Evolutionary conservation across 2,113 vertebrate species (phyloP), one percentile per base, ranked within the genome.

Genomic region (Peromyscus leucopus): DNA sequence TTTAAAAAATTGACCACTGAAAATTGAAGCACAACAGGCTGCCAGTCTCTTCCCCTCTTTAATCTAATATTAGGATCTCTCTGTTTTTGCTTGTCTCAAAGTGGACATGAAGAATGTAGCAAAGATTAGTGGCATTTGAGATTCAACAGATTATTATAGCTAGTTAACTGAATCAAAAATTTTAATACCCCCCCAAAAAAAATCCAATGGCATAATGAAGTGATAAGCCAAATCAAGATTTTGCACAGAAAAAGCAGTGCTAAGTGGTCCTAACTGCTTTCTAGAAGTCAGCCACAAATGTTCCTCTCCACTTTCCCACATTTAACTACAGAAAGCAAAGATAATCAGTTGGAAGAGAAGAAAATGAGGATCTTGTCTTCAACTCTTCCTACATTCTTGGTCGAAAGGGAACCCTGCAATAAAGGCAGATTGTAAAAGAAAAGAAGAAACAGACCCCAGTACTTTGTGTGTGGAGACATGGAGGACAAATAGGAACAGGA

Each of bases 11-110:
- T 96, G 80, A 82, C 39, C 51, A 85, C 82, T 96, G 67, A 92
- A 89, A 95, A 92, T 26, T 93, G 80, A 95, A 92, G 90, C 59
- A 31, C 33, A 31, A 39, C 33, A 93, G 42, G 65, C n/a, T 89
- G 55, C 24, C 24, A 78, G 4, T 28, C 36, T n/a, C 10, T 28
- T 31, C 13, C n/a, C 39, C 33, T 33, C 26, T 42, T 87, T 69
- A 74, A 72, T 83, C 63, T 21, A 51, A 0, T 55, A 83, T 72
- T 59, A 74, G 13, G 67, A 67, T 79, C 7, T 85, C 90, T 94
- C 84, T 69, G 39, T 63, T 24, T 74, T 67, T 91, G 24, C 33
- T 91, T 72, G 19, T 90, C 75, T 28, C 80, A 61, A 91, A 75
- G 0, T 39, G 51, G 7, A 83, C 26, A 67, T 55, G 33, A 93